A percentile compares a stretch with the other conserved stretches of the same genome.
phyloP scores from a whole-genome alignment of 1,140 invertebrate species.

The Caenorhabditis brenneri region DNA sequence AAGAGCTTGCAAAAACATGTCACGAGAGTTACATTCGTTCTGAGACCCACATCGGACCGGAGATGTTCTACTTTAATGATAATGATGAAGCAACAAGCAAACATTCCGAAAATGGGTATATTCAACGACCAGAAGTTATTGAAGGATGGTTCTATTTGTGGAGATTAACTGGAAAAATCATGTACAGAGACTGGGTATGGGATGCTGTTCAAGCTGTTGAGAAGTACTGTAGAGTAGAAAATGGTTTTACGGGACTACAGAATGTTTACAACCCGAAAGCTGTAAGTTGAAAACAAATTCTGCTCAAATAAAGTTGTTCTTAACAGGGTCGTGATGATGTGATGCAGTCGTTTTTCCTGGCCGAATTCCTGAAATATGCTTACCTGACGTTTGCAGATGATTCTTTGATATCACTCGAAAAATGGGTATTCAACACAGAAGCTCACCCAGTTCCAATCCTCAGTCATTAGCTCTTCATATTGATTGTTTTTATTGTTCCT shows the following conservation, averaged over 20 bases:
- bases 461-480: conserved; percentile 9
- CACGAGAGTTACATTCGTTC: conserved; percentile 89
- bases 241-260: conserved; percentile 88
- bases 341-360: conserved; percentile 91
- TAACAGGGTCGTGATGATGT: conserved; percentile 86
- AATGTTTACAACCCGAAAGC: conserved; percentile 87
- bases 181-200: conserved; percentile 98
- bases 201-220: conserved; percentile 89
- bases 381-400: conserved; percentile 96
- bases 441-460: conserved; percentile 82
- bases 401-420: conserved; percentile 84
- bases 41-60: conserved; percentile 61
- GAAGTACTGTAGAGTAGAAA: conserved; percentile 87
- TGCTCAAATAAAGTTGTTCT: not conserved
- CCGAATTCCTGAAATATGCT: conserved; percentile 97
- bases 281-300: conserved; percentile 65
- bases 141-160: conserved; percentile 97
- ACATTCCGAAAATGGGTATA: conserved; percentile 77
- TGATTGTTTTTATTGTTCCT: not conserved
- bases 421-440: conserved; percentile 99
- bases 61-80: conserved; percentile 64
- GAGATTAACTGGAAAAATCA: conserved; percentile 91
- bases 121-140: conserved; percentile 92
- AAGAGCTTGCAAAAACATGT: conserved; percentile 90
- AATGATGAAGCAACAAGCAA: conserved; percentile 58